phyloP scores from a whole-genome alignment of 2,113 vertebrate genomes.

The Gadus chalcogrammus region DNA sequence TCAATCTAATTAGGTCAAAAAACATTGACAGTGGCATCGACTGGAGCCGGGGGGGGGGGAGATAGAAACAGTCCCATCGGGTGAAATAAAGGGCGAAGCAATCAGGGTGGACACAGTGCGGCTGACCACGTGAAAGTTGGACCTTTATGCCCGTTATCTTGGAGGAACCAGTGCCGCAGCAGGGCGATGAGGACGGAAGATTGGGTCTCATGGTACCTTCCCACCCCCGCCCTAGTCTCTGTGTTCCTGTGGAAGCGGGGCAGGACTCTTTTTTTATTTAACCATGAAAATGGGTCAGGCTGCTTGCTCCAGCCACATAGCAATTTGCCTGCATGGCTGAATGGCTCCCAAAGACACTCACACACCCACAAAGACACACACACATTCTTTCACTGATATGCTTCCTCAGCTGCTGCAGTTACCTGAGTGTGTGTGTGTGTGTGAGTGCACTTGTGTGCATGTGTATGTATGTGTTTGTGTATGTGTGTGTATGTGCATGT shows the following conservation, averaged over 20 bases:
- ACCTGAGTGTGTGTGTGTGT: neutral
- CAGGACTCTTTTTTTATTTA: neutral
- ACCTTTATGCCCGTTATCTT: neutral
- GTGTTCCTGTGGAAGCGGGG: slow-evolving; percentile 28
- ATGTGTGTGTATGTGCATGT: too few species aligned
- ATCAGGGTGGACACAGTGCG: neutral
- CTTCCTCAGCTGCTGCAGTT: slow-evolving; percentile 24
- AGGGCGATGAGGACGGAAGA: too few species aligned
- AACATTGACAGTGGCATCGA: too few species aligned
- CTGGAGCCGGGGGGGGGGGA: too few species aligned
- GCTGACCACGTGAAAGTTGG: neutral
- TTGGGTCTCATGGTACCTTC: too few species aligned
- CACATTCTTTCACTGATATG: neutral
- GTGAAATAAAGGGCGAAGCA: too few species aligned
- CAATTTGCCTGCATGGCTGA: slow-evolving; percentile 39
- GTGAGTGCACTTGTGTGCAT: slow-evolving; percentile 15
- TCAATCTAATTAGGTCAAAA: too few species aligned
- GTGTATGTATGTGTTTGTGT: neutral
- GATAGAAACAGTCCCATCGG: too few species aligned
- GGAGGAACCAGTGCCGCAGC: too few species aligned
- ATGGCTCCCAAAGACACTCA: slow-evolving; percentile 23
- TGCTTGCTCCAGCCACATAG: slow-evolving; percentile 30
- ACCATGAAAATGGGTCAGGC: slow-evolving; percentile 57
- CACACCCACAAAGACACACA: too few species aligned
- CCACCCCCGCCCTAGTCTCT: neutral